Percentiles rank a stretch among this genome's conserved stretches.
Conservation (phyloP, 2,113 vertebrate genomes). For the Perca flavescens region DNA sequence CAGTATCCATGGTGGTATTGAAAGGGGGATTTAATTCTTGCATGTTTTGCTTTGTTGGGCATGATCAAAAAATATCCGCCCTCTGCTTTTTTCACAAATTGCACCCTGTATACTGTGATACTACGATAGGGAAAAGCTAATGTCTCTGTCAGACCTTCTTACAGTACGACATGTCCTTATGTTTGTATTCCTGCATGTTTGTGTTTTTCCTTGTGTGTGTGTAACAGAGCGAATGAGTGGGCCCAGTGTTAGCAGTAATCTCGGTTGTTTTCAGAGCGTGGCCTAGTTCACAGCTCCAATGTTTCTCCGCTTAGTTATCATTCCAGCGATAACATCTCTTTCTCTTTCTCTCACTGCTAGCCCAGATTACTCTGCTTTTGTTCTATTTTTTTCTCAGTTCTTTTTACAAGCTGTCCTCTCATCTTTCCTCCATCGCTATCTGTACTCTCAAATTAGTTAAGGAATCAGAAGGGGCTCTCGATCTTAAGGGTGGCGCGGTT, state of each 20-base stretch:
- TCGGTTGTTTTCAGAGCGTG: conserved; percentile 12
- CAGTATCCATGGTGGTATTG: no score
- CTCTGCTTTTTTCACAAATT: no score
- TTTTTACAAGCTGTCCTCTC: conserved; percentile 3
- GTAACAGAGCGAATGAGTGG: conserved; percentile 9
- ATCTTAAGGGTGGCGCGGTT: background rate
- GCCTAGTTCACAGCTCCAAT: conserved; percentile 32
- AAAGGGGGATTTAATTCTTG: no score
- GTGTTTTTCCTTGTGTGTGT: background rate
- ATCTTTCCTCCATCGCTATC: conserved; percentile 1
- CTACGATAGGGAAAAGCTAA: background rate
- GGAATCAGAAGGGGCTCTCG: background rate
- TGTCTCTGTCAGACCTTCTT: background rate
- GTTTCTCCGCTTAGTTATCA: conserved; percentile 11
- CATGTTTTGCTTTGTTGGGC: no score
- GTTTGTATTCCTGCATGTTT: conserved; percentile 5
- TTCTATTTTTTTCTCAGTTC: background rate
- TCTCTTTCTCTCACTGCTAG: background rate
- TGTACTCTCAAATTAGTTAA: conserved; percentile 7
- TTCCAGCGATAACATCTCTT: conserved; percentile 34
- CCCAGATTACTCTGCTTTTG: conserved; percentile 14
- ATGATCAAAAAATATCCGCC: no score
- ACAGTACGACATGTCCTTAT: background rate
- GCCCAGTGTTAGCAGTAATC: conserved; percentile 16
- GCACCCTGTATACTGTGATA: no score